phyloP scores from a whole-genome alignment of 2,888 invertebrate genomes.

The Pseudococcus longispinus region DNA sequence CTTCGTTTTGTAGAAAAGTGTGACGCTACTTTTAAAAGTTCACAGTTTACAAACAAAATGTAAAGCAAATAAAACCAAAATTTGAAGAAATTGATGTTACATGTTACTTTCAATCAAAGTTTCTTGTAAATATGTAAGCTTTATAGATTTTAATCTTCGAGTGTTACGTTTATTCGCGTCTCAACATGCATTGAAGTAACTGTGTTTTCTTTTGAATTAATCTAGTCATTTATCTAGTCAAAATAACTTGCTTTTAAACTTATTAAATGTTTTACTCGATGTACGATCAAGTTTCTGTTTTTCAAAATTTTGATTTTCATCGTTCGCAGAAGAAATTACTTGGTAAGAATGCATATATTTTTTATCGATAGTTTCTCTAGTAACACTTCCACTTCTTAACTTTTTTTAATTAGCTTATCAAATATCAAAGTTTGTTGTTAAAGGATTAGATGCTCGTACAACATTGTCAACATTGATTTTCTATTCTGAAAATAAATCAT shows the following conservation, averaged over 20 bases:
- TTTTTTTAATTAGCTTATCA: too few relatives aligned
- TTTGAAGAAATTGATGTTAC: not conserved
- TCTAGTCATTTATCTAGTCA: conserved; percentile 35
- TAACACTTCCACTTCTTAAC: too few relatives aligned
- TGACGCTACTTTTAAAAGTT: conserved; percentile 5
- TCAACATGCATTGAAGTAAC: not conserved
- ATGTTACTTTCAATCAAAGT: conserved; percentile 13
- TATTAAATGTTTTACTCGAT: not conserved
- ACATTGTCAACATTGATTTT: too few relatives aligned
- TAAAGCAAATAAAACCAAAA: conserved; percentile 6
- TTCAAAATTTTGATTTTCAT: not conserved
- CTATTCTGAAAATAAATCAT: too few relatives aligned
- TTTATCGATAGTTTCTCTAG: not conserved
- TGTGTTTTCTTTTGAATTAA: not conserved
- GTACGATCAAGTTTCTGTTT: not conserved
- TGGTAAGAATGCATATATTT: not conserved
- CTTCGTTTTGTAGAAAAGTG: not conserved
- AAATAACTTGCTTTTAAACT: not conserved
- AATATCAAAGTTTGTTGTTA: too few relatives aligned
- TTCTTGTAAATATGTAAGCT: not conserved
- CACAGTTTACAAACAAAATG: conserved; percentile 43
- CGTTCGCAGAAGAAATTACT: not conserved
- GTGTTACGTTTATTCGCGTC: not conserved
- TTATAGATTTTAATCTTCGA: not conserved
- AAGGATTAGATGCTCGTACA: too few relatives aligned